Base-by-base conservation (phyloP, 2,113 vertebrate genomes). In the Podiceps cristatus region DNA sequence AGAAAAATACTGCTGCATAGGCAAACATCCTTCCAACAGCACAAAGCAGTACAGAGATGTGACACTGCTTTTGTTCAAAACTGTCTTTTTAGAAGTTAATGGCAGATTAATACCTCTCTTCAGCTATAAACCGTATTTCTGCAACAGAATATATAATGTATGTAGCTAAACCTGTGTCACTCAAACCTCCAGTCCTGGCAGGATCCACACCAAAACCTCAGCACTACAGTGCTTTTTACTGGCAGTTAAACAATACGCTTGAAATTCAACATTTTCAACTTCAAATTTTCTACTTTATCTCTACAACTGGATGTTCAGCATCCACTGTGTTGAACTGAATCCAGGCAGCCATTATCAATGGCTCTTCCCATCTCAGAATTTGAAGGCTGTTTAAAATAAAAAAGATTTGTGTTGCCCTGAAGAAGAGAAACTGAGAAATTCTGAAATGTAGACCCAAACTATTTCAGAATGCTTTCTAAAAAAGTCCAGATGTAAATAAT, bases 121-220 rank as follows among this genome's bases (percentile, higher is more conserved):
- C 85, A 73, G 59, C 77, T 92, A 23, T 53, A 96, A 96, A 97
- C 81, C 4, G 0, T 79, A 87, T 42, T 93, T 90, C 86, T 79
- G 45, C 89, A 62, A 53, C 23, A 90, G 72, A 95, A 96, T 89
- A 91, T 53, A 53, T 66, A 85, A 95, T 19, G 77, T 63, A 91
- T 73, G 59, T 53, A 55, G n/a, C 92, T 83, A 89, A 89, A 94
- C 44, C 56, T n/a, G 13, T 77, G 86, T 86, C 90, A 91, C 79
- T 96, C 87, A 97, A 96, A 88, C 35, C 68, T 58, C 66, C 84
- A 96, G 18, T 92, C 83, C 81, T 86, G 84, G 82, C 50, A 91
- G 37, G 67, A 67, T 88, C 42, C 68, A 77, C 44, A 76, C 15
- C 45, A 93, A 96, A 74, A 78, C 11, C 27, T 59, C 53, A 49